A percentile compares a stretch with the other conserved stretches of the same genome.
These are phyloP conservation scores for Drosophila rufa DNA, from an alignment of 1,140 invertebrate species.

Conservation along the genomic window DNA sequence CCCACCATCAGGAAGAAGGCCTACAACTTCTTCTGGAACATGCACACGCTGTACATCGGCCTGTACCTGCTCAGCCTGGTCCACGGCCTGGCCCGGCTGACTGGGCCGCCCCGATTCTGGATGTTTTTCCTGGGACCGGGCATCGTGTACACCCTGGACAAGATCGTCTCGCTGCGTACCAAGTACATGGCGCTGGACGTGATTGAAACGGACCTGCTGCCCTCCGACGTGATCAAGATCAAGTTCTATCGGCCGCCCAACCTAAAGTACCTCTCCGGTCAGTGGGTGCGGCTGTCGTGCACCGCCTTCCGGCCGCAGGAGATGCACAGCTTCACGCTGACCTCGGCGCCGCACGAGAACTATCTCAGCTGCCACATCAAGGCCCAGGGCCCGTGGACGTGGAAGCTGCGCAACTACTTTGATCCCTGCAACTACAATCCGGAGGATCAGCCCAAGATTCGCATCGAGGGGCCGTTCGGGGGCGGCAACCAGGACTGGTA, in stretches of 20 bases:
- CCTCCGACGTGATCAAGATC: slow-evolving; percentile 97
- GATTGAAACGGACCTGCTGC: slow-evolving; percentile 97
- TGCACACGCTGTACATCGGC: slow-evolving; percentile 97
- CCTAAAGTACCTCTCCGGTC: slow-evolving; percentile 97
- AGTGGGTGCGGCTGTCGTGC: slow-evolving; percentile 96
- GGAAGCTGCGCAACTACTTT: slow-evolving; percentile 98
- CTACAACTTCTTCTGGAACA: slow-evolving; percentile 98
- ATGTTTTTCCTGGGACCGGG: slow-evolving; percentile 98
- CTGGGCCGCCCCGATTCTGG: slow-evolving; percentile 97
- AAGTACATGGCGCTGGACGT: slow-evolving; percentile 98
- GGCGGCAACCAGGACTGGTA: slow-evolving; percentile 99
- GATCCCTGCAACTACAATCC: slow-evolving; percentile 97
- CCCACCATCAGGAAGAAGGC: slow-evolving; percentile 96
- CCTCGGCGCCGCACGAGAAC: slow-evolving; percentile 99
- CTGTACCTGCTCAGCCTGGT: slow-evolving; percentile 96
- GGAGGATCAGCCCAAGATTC: slow-evolving; percentile 94
- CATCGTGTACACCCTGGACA: slow-evolving; percentile 95
- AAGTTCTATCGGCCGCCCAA: slow-evolving; percentile 97
- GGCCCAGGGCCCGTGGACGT: slow-evolving; percentile 99
- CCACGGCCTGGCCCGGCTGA: slow-evolving; percentile 97
- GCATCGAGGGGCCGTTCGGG: slow-evolving; percentile 98
- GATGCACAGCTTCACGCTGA: slow-evolving; percentile 99
- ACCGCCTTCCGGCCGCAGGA: slow-evolving; percentile 96
- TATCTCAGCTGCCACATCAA: slow-evolving; percentile 99
- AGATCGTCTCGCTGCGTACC: slow-evolving; percentile 96